Evolutionary conservation across 2,888 invertebrate genomes (phyloP).

Genomic region (Corbicula japonica): DNA sequence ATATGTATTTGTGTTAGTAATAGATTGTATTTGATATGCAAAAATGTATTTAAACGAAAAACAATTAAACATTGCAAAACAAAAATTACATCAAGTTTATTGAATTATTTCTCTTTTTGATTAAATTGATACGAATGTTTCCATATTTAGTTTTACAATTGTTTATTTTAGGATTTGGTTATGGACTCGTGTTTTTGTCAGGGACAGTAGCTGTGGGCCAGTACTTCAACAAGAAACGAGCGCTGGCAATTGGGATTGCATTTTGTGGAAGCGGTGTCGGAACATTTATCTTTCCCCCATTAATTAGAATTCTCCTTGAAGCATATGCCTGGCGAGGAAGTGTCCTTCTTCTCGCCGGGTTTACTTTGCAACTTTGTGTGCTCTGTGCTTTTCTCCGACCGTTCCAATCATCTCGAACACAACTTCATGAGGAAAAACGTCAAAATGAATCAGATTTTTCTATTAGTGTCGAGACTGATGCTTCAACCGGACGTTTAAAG

Average conservation of each 20-base stretch:
- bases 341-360: slow-evolving; percentile 43
- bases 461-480: too few species aligned
- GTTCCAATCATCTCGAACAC: background rate
- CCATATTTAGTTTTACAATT: slow-evolving; percentile 1
- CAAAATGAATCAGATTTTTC: too few species aligned
- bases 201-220: slow-evolving; percentile 36
- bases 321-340: slow-evolving; percentile 48
- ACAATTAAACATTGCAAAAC: background rate
- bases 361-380: slow-evolving; percentile 42
- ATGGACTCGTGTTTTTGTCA: slow-evolving; percentile 44
- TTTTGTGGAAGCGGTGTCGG: slow-evolving; percentile 52
- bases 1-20: background rate
- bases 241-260: slow-evolving; percentile 44
- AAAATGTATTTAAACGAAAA: background rate
- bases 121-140: background rate
- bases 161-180: slow-evolving; percentile 48
- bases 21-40: background rate
- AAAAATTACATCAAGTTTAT: background rate
- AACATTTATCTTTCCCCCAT: slow-evolving; percentile 37
- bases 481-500: too few species aligned
- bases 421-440: too few species aligned
- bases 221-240: slow-evolving; percentile 46
- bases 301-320: slow-evolving; percentile 27
- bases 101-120: background rate
- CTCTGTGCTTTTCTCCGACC: slow-evolving; percentile 39